Base-by-base conservation (phyloP, 2,888 invertebrate genomes). In the Chrysina gloriosa region DNA sequence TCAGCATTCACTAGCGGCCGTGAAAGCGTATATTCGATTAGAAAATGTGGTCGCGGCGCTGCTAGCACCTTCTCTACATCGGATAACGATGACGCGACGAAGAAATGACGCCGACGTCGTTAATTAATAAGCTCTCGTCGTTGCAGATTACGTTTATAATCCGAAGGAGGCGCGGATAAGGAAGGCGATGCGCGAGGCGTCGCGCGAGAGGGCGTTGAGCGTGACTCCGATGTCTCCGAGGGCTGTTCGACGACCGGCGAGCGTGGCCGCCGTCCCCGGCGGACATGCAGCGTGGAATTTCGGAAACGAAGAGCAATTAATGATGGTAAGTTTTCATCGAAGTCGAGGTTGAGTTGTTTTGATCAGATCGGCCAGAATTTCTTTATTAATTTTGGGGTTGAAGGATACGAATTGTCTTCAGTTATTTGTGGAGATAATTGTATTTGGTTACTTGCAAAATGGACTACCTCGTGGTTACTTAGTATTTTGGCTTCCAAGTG, bases 81-180 rank as follows among this genome's bases (percentile, higher is more conserved):
- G 21, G 2, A 14, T 21, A 45, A 19, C 21, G 45, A 21, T 45
- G 21, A 45, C 45, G 45, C 14, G n/a, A n/a, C n/a, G n/a, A 29
- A 11, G 29, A 52, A 58, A 14, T 1, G 14, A 61, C 19, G 1
- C 5, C n/a, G 19, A 29, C 42, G 63, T 23, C 25, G 36, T 48
- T 47, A 63, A 45, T 63, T 63, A 31, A 50, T 34, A 42, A 39
- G 19, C 36, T 73, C 70, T 69, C 71, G 42, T 72, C 65, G 76
- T 79, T 83, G 7, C 84, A 87, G 87, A 86, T 81, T 89, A 89
- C 79, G 87, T 88, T 68, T 89, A 88, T 83, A 89, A 88, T 78
- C 88, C 89, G 42, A 88, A 88, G 75, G 88, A 88, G 79, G 88
- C 88, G 48, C 83, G 88, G 69, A 82, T 88, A 77, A 84, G 88